These are phyloP conservation scores for Palythoa heliodiscus DNA, from an alignment of 92 coral and sea anemone genomes.

Conservation along the genomic window DNA sequence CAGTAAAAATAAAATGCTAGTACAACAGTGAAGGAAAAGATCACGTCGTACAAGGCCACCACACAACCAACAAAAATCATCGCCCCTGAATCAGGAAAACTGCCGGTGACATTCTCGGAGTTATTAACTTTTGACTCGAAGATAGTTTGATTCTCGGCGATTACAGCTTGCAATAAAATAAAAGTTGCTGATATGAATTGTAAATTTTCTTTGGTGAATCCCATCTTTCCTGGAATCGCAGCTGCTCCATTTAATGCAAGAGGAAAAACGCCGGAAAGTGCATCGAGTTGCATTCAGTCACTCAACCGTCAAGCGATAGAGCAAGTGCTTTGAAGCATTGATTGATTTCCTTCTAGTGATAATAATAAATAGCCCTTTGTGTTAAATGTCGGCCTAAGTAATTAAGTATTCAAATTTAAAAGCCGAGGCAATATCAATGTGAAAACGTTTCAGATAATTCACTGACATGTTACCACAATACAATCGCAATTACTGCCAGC, in stretches of 20 bases:
- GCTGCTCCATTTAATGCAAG: constrained; percentile 1
- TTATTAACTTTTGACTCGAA: not conserved
- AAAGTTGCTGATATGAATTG: not conserved
- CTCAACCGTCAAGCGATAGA: not conserved
- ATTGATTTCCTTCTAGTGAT: constrained; percentile 1
- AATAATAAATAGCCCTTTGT: not conserved
- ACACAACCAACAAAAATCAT: constrained; percentile 31
- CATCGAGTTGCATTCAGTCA: not conserved
- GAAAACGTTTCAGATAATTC: not conserved
- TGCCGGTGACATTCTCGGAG: not conserved
- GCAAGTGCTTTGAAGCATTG: not conserved
- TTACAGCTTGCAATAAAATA: constrained; percentile 1
- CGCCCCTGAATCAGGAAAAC: constrained; percentile 5
- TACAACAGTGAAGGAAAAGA: constrained; percentile 10
- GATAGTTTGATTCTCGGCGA: not conserved
- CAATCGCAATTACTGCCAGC: not conserved
- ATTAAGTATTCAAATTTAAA: not conserved
- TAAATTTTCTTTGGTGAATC: not conserved
- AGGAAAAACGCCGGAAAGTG: not conserved
- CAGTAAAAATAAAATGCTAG: constrained; percentile 38
- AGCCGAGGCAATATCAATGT: not conserved
- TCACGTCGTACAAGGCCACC: constrained; percentile 29
- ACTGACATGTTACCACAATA: not conserved
- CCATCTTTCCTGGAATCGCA: not conserved
- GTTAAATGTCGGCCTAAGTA: not conserved